Conservation (phyloP, 92 coral and sea anemone genomes). For the Epizoanthus illoricatus region DNA sequence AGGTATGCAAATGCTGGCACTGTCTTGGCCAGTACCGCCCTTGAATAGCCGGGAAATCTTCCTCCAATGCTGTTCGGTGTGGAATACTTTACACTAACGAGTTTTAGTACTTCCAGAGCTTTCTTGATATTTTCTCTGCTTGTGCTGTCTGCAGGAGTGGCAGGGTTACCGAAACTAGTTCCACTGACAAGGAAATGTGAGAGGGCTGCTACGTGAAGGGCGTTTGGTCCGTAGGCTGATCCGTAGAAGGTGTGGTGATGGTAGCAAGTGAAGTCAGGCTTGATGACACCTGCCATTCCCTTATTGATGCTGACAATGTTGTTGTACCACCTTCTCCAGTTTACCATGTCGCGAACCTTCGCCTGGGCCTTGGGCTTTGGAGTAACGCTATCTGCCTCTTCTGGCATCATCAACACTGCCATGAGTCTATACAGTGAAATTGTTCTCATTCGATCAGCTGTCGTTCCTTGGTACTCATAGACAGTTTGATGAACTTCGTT, state of each 20-base stretch:
- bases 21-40: constrained; percentile 33
- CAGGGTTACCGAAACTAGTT: constrained; percentile 12
- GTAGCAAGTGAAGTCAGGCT: constrained; percentile 17
- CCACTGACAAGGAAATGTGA: constrained; percentile 17
- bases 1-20: constrained; percentile 57
- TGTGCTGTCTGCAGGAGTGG: neutral
- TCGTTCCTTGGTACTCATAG: no score
- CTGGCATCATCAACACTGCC: no score
- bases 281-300: no score
- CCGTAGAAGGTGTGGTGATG: constrained; percentile 45
- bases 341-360: no score
- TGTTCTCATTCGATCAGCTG: no score
- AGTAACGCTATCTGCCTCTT: no score
- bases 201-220: constrained; percentile 12
- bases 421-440: no score
- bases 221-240: constrained; percentile 10
- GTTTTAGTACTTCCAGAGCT: constrained; percentile 44
- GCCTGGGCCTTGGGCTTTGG: no score
- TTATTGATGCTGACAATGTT: no score
- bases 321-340: no score
- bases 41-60: constrained; percentile 47
- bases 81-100: constrained; percentile 50
- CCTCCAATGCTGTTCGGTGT: constrained; percentile 2
- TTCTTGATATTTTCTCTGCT: constrained; percentile 31
- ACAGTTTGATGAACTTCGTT: no score